phyloP scores from a whole-genome alignment of 2,113 vertebrate species.

The Myrmecobius fasciatus region DNA sequence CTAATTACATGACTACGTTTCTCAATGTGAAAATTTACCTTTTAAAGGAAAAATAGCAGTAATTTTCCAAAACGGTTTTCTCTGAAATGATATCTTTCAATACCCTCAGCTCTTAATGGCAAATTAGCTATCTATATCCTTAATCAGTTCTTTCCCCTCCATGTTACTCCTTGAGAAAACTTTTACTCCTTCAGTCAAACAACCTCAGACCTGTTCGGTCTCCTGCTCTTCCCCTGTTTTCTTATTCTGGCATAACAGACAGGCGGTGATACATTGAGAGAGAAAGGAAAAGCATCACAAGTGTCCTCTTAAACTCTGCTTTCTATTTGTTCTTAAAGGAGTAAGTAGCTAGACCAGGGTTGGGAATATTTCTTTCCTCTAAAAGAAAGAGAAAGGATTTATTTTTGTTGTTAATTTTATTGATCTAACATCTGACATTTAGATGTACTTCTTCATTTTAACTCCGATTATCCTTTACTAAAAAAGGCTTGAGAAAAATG shows the following conservation, averaged over 20 bases:
- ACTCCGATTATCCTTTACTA: constrained; percentile 35
- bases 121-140: neutral
- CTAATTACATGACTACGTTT: neutral
- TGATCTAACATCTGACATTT: constrained; percentile 26
- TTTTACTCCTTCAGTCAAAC: neutral
- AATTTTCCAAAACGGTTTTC: constrained; percentile 17
- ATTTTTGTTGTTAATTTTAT: constrained; percentile 31
- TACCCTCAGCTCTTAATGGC: constrained; percentile 3
- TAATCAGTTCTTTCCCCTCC: neutral
- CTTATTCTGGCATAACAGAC: neutral
- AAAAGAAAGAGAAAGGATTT: neutral
- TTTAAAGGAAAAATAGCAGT: neutral
- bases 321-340: neutral
- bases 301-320: neutral
- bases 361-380: neutral
- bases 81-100: constrained; percentile 22
- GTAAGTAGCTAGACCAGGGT: neutral
- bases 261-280: neutral
- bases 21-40: constrained; percentile 42
- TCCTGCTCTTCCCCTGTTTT: neutral
- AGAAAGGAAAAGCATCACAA: neutral
- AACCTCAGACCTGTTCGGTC: neutral
- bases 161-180: neutral
- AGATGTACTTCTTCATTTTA: constrained; percentile 33
- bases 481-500: constrained; percentile 37